These are phyloP conservation scores for Takifugu flavidus DNA, from an alignment of 2,113 vertebrate genomes.

Conservation along the genomic window DNA sequence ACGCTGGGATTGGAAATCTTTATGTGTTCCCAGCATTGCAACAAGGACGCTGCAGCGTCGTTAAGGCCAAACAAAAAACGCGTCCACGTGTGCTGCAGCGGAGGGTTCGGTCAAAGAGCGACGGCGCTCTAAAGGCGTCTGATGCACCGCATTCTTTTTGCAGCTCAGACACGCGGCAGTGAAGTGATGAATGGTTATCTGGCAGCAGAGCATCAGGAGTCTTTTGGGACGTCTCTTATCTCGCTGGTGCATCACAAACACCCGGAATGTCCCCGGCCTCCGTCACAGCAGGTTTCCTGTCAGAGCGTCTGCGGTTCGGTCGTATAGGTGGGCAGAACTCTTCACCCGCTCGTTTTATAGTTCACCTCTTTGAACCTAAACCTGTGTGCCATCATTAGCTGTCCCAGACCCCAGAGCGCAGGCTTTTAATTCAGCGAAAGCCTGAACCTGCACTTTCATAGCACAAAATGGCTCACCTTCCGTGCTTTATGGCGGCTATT, in stretches of 20 bases:
- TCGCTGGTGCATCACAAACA: slow-evolving; percentile 19
- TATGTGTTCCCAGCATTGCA: too few species aligned
- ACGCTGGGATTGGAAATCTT: background rate
- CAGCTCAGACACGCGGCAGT: background rate
- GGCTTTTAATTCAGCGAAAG: background rate
- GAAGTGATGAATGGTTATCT: slow-evolving; percentile 34
- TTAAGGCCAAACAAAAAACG: too few species aligned
- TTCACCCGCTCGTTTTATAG: background rate
- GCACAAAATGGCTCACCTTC: slow-evolving; percentile 1
- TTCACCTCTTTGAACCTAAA: background rate
- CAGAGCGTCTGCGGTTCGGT: slow-evolving; percentile 1
- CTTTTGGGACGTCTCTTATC: slow-evolving; percentile 11
- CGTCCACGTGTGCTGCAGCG: background rate
- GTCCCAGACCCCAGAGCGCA: background rate
- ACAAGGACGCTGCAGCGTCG: too few species aligned
- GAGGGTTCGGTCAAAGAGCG: background rate
- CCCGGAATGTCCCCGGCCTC: background rate
- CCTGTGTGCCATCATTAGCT: background rate
- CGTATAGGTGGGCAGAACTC: background rate
- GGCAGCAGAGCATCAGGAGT: slow-evolving; percentile 18
- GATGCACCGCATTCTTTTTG: background rate
- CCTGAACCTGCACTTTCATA: slow-evolving; percentile 1
- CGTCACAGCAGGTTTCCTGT: too few species aligned
- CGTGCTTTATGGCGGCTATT: background rate
- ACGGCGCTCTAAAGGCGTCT: background rate